These are phyloP conservation scores for Nasonovia ribisnigri DNA, from an alignment of 2,888 invertebrate genomes.

Conservation along the genomic window DNA sequence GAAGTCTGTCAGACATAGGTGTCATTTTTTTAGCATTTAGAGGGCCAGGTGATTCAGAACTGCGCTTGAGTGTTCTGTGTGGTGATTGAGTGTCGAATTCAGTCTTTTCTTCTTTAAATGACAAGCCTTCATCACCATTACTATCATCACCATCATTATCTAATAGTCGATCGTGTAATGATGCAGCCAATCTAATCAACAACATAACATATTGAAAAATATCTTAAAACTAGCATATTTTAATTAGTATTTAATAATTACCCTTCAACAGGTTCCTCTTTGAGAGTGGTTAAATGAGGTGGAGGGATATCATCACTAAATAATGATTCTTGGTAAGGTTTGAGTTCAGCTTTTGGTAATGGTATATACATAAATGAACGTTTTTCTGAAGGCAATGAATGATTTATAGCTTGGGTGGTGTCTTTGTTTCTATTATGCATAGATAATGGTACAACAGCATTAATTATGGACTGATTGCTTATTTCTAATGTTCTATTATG, in stretches of 20 bases:
- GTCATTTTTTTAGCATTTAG: slow-evolving; percentile 66
- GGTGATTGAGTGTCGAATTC: slow-evolving; percentile 58
- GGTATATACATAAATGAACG: slow-evolving; percentile 74
- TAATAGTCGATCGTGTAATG: slow-evolving; percentile 84
- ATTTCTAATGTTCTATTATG: slow-evolving; percentile 79
- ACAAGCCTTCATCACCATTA: slow-evolving; percentile 66
- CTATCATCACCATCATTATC: slow-evolving; percentile 76
- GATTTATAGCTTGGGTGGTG: slow-evolving; percentile 39
- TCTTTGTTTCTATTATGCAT: slow-evolving; percentile 56
- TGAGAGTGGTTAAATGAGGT: slow-evolving; percentile 66
- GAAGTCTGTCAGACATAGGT: slow-evolving; percentile 57
- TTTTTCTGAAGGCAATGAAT: slow-evolving; percentile 56
- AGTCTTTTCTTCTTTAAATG: slow-evolving; percentile 63
- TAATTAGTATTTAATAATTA: slow-evolving; percentile 55
- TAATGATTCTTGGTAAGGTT: slow-evolving; percentile 80
- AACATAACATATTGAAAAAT: not conserved
- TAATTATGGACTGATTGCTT: slow-evolving; percentile 89
- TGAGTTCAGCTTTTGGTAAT: slow-evolving; percentile 79
- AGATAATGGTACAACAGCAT: slow-evolving; percentile 77
- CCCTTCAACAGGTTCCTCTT: slow-evolving; percentile 69
- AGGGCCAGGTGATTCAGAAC: slow-evolving; percentile 68
- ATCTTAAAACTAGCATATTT: not conserved
- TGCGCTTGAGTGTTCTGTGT: slow-evolving; percentile 67
- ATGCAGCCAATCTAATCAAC: slow-evolving; percentile 78
- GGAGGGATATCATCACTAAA: slow-evolving; percentile 76